Evolutionary conservation across 1,140 invertebrate species (phyloP).

Genomic region (Olivierus martensii): DNA sequence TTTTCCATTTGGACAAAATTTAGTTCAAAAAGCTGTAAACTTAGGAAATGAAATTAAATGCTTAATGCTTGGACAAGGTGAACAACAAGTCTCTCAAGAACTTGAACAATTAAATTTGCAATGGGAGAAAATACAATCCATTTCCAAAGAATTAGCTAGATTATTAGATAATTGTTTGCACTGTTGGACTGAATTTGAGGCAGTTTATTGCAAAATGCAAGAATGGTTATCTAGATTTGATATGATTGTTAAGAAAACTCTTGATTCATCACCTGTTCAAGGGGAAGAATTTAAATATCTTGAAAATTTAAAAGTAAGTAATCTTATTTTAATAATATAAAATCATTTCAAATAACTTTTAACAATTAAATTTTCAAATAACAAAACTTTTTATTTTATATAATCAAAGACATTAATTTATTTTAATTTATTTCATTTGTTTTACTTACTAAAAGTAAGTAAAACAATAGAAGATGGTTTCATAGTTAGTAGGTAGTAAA

Average conservation of each 20-base stretch:
- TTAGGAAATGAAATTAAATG: slow-evolving; percentile 60
- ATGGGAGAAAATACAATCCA: slow-evolving; percentile 70
- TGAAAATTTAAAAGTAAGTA: slow-evolving; percentile 45
- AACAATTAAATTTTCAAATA: background rate
- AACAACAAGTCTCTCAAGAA: slow-evolving; percentile 68
- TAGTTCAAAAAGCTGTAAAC: slow-evolving; percentile 57
- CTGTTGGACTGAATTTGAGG: slow-evolving; percentile 71
- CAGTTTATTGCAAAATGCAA: slow-evolving; percentile 56
- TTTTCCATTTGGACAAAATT: slow-evolving; percentile 49
- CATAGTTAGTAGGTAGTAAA: background rate
- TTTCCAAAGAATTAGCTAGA: slow-evolving; percentile 61
- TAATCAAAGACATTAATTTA: background rate
- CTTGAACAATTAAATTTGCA: slow-evolving; percentile 67
- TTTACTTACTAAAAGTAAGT: background rate
- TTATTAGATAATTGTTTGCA: slow-evolving; percentile 62
- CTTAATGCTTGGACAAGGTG: slow-evolving; percentile 70
- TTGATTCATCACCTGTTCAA: slow-evolving; percentile 32
- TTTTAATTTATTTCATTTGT: background rate
- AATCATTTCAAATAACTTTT: too few species aligned
- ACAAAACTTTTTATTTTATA: background rate
- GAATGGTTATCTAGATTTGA: slow-evolving; percentile 54
- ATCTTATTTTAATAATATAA: too few species aligned
- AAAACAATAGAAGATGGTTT: background rate
- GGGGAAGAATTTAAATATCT: slow-evolving; percentile 38
- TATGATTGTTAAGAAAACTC: slow-evolving; percentile 41